A percentile compares a stretch with the other conserved stretches of the same genome.
Evolutionary conservation across 2,888 invertebrate genomes (phyloP).

Genomic region (Ichneumon xanthorius): DNA sequence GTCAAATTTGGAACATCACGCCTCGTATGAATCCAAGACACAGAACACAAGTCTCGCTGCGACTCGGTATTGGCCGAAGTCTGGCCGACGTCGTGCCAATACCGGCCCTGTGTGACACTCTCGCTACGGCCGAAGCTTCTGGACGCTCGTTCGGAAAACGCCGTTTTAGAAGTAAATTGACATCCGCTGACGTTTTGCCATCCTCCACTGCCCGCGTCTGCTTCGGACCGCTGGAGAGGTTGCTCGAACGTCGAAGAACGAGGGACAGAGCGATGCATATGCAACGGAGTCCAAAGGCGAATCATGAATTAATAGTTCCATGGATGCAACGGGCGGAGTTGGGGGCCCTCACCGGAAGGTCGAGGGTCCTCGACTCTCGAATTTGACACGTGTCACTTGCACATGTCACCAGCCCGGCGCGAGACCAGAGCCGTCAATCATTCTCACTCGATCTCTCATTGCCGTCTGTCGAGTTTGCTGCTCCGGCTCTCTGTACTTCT

Average conservation of each 20-base stretch:
- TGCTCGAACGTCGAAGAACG: not conserved
- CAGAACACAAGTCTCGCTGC: not conserved
- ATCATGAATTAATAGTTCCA: conserved; percentile 57
- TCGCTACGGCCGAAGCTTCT: too few relatives aligned
- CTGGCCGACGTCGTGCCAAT: too few relatives aligned
- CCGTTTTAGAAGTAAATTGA: not conserved
- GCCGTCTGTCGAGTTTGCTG: conserved; percentile 65
- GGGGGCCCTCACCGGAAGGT: conserved; percentile 56
- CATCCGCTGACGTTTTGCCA: not conserved
- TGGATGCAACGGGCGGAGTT: conserved; percentile 43
- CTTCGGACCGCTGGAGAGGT: not conserved
- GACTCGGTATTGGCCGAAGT: too few relatives aligned
- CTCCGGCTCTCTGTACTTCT: conserved; percentile 37
- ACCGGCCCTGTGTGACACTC: too few relatives aligned
- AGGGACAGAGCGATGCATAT: not conserved
- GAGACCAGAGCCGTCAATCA: conserved; percentile 70
- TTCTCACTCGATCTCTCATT: conserved; percentile 67
- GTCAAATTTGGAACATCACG: conserved; percentile 1
- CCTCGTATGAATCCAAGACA: conserved; percentile 13
- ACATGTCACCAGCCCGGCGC: conserved; percentile 65
- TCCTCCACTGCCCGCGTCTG: not conserved
- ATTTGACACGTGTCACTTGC: conserved; percentile 71
- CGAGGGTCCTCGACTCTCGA: conserved; percentile 61
- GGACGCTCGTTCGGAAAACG: not conserved
- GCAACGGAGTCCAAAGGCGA: conserved; percentile 25